A percentile compares a stretch with the other conserved stretches of the same genome.
These are phyloP conservation scores for Oreonectes daqikongensis DNA, from an alignment of 2,797 vertebrate species.

Conservation along the genomic window DNA sequence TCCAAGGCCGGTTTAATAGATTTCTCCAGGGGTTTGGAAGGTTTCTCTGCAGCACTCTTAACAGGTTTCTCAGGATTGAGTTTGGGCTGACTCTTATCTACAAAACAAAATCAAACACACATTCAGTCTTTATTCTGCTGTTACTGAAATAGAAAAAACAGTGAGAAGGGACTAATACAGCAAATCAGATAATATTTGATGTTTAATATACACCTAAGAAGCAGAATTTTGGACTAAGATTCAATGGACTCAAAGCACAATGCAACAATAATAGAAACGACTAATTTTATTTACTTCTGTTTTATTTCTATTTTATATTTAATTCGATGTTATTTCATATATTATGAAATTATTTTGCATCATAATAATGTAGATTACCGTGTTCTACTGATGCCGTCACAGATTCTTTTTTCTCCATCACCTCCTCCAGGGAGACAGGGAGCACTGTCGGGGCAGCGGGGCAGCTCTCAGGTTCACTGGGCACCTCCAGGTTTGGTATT, in stretches of 20 bases:
- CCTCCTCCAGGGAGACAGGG: constrained; percentile 67
- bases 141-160: too few species aligned
- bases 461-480: constrained; percentile 64
- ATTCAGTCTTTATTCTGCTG: too few species aligned
- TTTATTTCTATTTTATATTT: too few species aligned
- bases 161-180: too few species aligned
- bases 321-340: too few species aligned
- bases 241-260: too few species aligned
- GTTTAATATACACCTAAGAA: too few species aligned
- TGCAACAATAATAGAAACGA: too few species aligned
- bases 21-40: constrained; percentile 69
- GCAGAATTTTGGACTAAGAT: too few species aligned
- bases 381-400: constrained; percentile 61
- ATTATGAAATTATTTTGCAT: not conserved
- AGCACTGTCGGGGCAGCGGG: constrained; percentile 46
- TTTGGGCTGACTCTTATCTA: constrained; percentile 66
- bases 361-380: constrained; percentile 14
- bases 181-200: too few species aligned
- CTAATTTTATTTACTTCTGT: too few species aligned
- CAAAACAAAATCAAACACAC: not conserved
- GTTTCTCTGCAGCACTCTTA: constrained; percentile 71
- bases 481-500: constrained; percentile 86
- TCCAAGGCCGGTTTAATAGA: constrained; percentile 37
- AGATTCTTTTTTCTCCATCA: constrained; percentile 63
- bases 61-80: constrained; percentile 69